Base-by-base conservation (phyloP, 2,113 vertebrate genomes). In the Chascanopsetta lugubris region DNA sequence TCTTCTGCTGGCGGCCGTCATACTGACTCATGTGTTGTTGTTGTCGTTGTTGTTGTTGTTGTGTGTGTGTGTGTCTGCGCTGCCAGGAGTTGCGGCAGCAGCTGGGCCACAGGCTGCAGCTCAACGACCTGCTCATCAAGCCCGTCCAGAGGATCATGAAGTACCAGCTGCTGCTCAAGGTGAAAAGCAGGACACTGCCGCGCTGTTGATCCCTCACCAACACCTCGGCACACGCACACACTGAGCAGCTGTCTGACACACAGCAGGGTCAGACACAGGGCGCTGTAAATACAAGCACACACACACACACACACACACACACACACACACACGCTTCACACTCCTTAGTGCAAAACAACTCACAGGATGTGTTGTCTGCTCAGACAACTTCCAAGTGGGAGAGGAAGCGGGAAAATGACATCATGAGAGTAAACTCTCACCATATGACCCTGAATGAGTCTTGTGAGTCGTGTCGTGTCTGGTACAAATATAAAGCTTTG, bases 131-230 rank as follows among this genome's bases (percentile, higher is more conserved):
- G 71, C 95, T 97, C 85, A 97, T 96, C 91, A 96, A 96, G 84
- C 95, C 95, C 4, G 95, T 96, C 72, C 95, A 97, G 88, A 89
- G 95, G 88, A 97, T 97, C 90, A 96, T 96, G 95, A 96, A 97
- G 85, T 96, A 96, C 88, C 95, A 97, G 90, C 91, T 97, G 85
- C 89, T 97, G 65, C 93, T 97, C 71, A 97, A 96, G 94, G 95
- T 96, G 82, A 89, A 87, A 58, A 46, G 29, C 24, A 46, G 53
- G 50, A 3, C 63, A 40, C 42, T n/a, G 49, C 49, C 50, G 60
- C 1, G 69, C 47, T 69, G 36, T 79, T 68, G 36, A 70, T 57
- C 58, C 53, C 71, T 51, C 67, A 54, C 43, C 40, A 22, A 59
- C 56, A 46, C 46, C 56, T 51, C 21, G 11, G 18, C 24, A 48